phyloP scores from a whole-genome alignment of 92 coral and sea anemone genomes.

The Actinostola sp. region DNA sequence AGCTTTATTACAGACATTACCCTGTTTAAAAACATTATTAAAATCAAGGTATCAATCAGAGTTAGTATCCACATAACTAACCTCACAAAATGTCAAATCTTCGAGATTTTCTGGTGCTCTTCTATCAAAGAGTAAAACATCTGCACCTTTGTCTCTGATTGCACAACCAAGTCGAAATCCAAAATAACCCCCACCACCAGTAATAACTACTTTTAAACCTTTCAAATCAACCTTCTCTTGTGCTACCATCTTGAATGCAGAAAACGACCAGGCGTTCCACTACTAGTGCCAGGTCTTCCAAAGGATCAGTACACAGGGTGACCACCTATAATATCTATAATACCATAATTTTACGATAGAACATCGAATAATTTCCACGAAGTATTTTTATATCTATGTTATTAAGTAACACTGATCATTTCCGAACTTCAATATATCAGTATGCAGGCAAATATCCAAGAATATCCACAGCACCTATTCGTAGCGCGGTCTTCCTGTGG shows the following conservation, averaged over 20 bases:
- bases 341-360: neutral
- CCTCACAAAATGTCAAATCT: constrained; percentile 61
- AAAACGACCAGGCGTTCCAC: neutral
- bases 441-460: too few species aligned
- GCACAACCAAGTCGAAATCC: constrained; percentile 70
- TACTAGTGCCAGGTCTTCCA: neutral
- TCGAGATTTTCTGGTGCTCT: constrained; percentile 47
- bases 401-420: too few species aligned
- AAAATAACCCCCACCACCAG: constrained; percentile 88
- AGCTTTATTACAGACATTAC: constrained; percentile 39
- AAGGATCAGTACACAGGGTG: neutral
- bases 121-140: constrained; percentile 70
- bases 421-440: too few species aligned
- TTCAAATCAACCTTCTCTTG: neutral
- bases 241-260: constrained; percentile 43
- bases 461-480: too few species aligned
- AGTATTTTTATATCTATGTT: neutral
- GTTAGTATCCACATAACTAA: neutral
- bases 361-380: neutral
- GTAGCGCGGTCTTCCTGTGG: too few species aligned
- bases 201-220: constrained; percentile 52
- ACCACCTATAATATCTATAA: neutral
- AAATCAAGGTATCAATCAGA: neutral
- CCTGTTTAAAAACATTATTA: constrained; percentile 31
- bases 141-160: constrained; percentile 63